Evolutionary conservation across 2,113 vertebrate species (phyloP).

Genomic region (Triplophysa dalaica): DNA sequence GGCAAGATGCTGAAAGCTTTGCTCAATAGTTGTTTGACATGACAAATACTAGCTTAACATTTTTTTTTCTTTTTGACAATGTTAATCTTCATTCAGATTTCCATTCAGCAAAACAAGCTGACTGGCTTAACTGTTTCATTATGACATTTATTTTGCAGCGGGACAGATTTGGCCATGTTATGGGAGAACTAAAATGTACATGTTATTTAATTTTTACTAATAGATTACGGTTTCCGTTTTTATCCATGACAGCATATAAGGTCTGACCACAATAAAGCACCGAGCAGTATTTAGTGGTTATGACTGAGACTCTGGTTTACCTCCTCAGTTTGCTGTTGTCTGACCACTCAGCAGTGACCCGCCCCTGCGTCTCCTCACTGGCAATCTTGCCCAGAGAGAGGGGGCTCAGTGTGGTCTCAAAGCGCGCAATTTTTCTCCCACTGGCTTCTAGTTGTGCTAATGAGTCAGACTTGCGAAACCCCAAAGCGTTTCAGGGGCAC

Average conservation of each 20-base stretch:
- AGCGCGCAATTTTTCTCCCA: slow-evolving; percentile 53
- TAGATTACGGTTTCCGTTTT: slow-evolving; percentile 50
- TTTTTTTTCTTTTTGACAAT: slow-evolving; percentile 7
- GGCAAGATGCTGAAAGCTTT: background rate
- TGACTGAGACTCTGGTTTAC: slow-evolving; percentile 46
- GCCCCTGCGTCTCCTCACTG: slow-evolving; percentile 27
- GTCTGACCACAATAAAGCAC: slow-evolving; percentile 56
- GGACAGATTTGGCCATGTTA: slow-evolving; percentile 48
- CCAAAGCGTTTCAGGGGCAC: slow-evolving; percentile 11
- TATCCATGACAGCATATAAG: slow-evolving; percentile 29
- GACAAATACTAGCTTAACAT: background rate
- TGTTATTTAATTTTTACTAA: slow-evolving; percentile 44
- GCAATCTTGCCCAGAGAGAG: slow-evolving; percentile 28
- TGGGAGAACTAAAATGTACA: slow-evolving; percentile 41
- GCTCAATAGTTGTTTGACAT: background rate
- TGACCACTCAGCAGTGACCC: slow-evolving; percentile 27
- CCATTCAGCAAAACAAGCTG: background rate
- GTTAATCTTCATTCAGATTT: background rate
- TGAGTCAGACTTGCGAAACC: slow-evolving; percentile 44
- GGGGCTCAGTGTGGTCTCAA: slow-evolving; percentile 43
- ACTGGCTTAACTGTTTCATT: background rate
- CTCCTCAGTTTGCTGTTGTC: slow-evolving; percentile 17
- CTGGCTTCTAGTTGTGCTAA: slow-evolving; percentile 52
- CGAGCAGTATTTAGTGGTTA: slow-evolving; percentile 26
- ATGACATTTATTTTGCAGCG: background rate